Evolutionary conservation across 2,113 vertebrate genomes (phyloP).

Genomic region (Phylloscopus trochiloides): DNA sequence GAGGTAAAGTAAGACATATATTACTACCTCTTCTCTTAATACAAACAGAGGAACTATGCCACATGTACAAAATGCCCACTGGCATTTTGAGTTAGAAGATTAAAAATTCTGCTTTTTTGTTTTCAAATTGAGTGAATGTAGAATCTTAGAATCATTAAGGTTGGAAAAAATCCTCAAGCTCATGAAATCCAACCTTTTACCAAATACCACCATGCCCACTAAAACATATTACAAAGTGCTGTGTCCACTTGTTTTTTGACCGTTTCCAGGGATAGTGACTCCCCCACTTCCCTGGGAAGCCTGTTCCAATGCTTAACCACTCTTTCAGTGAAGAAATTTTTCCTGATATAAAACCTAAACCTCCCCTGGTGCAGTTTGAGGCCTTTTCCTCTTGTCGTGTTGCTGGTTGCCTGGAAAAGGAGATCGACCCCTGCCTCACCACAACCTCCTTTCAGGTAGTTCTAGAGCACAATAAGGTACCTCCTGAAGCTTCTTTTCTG

Average conservation of each 20-base stretch:
- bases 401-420: not conserved
- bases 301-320: not conserved
- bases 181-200: not conserved
- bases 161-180: not conserved
- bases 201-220: not conserved
- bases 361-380: not conserved
- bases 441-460: not conserved
- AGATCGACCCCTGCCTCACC: fast-evolving
- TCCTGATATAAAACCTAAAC: not conserved
- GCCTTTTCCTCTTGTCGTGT: not conserved
- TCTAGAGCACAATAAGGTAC: not conserved
- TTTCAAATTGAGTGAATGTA: not conserved
- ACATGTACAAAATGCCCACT: not conserved
- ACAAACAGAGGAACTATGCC: not conserved
- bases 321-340: not conserved
- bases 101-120: not conserved
- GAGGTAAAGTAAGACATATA: not conserved
- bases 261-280: not conserved
- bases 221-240: not conserved
- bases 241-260: not conserved
- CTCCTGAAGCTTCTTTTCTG: not conserved
- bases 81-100: not conserved
- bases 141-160: not conserved
- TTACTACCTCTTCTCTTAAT: not conserved
- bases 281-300: not conserved